Conservation (phyloP, 2,113 vertebrate species). For the Holacanthus passer region DNA sequence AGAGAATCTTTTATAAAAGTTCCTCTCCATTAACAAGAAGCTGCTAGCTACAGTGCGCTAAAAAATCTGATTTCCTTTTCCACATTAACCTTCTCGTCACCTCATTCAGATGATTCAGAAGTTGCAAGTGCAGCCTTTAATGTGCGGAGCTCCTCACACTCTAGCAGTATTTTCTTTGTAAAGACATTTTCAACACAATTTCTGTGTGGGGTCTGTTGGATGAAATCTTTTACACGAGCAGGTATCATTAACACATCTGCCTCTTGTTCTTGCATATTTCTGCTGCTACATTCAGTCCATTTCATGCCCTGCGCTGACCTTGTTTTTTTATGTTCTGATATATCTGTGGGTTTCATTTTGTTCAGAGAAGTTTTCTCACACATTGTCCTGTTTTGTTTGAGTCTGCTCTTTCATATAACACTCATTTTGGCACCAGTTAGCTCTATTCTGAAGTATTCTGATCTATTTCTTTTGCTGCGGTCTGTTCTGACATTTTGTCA, state of each 20-base stretch:
- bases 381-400: background rate
- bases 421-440: background rate
- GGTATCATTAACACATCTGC: background rate
- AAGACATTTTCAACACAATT: background rate
- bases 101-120: background rate
- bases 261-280: background rate
- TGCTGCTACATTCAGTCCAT: background rate
- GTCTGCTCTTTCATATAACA: background rate
- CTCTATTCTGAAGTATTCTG: background rate
- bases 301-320: background rate
- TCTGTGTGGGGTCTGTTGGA: background rate
- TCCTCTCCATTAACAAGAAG: background rate
- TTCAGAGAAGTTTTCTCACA: too few species aligned
- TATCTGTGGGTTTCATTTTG: background rate
- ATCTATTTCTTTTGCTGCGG: background rate
- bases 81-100: background rate
- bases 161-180: background rate
- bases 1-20: background rate
- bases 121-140: background rate
- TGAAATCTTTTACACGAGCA: background rate
- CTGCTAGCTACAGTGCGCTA: background rate
- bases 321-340: background rate
- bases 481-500: background rate
- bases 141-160: background rate
- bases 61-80: constrained; percentile 11